A percentile compares a stretch with the other conserved stretches of the same genome.
phyloP scores from a whole-genome alignment of 2,113 vertebrate genomes.

The Sceloporus tristichus region DNA sequence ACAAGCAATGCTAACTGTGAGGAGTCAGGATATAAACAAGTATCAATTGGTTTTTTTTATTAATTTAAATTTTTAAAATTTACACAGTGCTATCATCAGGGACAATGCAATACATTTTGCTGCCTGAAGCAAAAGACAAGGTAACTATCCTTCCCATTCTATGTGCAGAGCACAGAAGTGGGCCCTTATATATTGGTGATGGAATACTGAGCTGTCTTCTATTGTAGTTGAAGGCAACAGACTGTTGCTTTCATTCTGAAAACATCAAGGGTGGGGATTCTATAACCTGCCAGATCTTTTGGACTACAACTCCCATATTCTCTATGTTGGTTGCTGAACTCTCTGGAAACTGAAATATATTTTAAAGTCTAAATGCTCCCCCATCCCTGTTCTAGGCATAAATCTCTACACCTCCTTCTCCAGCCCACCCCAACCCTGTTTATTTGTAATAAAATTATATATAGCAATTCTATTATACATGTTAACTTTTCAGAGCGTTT shows the following conservation, averaged over 20 bases:
- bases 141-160: background rate
- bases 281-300: background rate
- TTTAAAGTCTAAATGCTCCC: too few relatives aligned
- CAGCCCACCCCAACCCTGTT: background rate
- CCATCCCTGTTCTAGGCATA: background rate
- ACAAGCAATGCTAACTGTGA: background rate
- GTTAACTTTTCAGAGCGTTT: constrained; percentile 26
- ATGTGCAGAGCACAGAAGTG: background rate
- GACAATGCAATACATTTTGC: too few relatives aligned
- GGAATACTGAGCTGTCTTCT: background rate
- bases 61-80: background rate
- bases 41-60: background rate
- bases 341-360: background rate
- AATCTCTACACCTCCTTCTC: background rate
- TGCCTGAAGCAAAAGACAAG: too few relatives aligned
- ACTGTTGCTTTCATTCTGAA: background rate
- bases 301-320: background rate
- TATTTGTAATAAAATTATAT: constrained; percentile 4
- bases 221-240: background rate
- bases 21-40: background rate
- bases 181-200: background rate
- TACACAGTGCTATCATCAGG: background rate
- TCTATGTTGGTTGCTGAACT: background rate
- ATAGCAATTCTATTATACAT: background rate
- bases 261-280: background rate